Evolutionary conservation across 1,140 invertebrate species (phyloP), one percentile per base, ranked within the genome.

Genomic region (Solen grandis): DNA sequence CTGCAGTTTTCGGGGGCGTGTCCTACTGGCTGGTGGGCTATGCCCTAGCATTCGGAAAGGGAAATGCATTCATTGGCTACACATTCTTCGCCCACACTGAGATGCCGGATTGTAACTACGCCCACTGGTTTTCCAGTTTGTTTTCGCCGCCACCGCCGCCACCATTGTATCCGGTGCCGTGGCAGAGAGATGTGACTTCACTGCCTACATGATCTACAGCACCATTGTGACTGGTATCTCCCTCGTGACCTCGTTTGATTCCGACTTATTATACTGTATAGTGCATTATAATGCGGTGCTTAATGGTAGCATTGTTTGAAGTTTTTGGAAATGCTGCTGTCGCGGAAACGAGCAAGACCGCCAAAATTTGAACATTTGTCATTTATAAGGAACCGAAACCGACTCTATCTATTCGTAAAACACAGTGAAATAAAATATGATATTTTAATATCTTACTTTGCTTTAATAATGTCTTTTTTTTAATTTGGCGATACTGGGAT

Each of bases 1-100:
- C n/a, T 46, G 41, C 68, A 93, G 93, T 93, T 62, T 90, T 94
- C 38, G 91, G 93, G 19, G 90, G 91, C 5, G 68, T 94, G 4
- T 85, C 88, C 4, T 94, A 93, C 85, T 94, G 93, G 93, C 35
- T 93, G 5, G 41, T 94, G 13, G 94, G 94, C 0, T 94, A 92
- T 89, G 90, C 92, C 0, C 81, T 94, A 5, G 94, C 93, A 1
- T 94, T 91, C 84, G 93, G 94, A 35, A 55, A 86, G 29, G 78
- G 80, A 4, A 91, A 92, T 52, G 14, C 77, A 2, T 85, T 85
- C 77, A 69, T 85, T 38, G 84, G 84, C 19, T 62, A 52, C 46
- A 41, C 38, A 13, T 68, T 68, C 33, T 85, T 83, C 62, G 73
- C 68, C 16, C 41, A 52, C 10, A 68, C 16, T 22, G 60, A 52